Evolutionary conservation across 2,113 vertebrate genomes (phyloP).

Genomic region (Salvelinus alpinus): DNA sequence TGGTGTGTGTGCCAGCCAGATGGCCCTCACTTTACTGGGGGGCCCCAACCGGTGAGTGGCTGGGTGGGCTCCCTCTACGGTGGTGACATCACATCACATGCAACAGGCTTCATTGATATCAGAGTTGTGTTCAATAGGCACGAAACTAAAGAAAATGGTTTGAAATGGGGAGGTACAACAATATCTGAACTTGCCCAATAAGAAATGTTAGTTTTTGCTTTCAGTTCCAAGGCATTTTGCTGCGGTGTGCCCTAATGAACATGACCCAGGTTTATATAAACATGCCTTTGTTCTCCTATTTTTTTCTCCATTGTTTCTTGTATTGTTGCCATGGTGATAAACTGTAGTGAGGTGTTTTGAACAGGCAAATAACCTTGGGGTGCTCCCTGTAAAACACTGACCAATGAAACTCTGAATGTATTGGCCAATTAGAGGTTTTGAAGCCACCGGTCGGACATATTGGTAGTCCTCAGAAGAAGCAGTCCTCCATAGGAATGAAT

Average conservation of each 20-base stretch:
- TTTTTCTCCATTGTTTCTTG: background rate
- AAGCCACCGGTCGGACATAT: too few species aligned
- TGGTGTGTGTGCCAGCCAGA: constrained; percentile 95
- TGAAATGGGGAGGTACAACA: too few species aligned
- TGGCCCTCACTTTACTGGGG: constrained; percentile 93
- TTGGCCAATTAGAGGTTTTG: too few species aligned
- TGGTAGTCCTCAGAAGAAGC: too few species aligned
- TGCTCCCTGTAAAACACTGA: background rate
- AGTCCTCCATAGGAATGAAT: too few species aligned
- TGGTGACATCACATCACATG: background rate
- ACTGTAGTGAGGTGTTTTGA: background rate
- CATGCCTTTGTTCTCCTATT: background rate
- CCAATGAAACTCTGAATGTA: background rate
- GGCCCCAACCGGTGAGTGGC: constrained; percentile 91
- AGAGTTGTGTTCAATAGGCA: background rate
- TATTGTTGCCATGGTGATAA: constrained; percentile 5
- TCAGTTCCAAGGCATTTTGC: too few species aligned
- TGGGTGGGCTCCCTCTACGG: background rate
- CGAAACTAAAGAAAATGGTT: too few species aligned
- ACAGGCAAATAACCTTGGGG: background rate
- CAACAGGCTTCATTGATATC: background rate
- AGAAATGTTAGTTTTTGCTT: too few species aligned
- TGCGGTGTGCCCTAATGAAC: background rate
- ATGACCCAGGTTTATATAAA: background rate
- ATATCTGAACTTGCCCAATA: too few species aligned